phyloP scores from a whole-genome alignment of 2,797 vertebrate genomes.

The Rhincodon typus region DNA sequence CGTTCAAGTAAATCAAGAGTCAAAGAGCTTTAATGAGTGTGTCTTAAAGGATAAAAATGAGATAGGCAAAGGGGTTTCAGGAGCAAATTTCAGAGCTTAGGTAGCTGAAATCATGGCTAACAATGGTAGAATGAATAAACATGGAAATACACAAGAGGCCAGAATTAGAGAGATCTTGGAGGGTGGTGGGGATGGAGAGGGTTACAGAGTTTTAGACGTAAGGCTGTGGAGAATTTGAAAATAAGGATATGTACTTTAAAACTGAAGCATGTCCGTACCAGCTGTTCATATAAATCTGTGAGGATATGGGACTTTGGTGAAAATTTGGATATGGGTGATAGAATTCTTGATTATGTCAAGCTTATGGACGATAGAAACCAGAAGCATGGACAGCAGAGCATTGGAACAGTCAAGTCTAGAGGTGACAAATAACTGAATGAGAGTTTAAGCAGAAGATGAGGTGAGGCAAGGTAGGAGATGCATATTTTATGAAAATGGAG shows the following conservation, averaged over 20 bases:
- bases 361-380: neutral
- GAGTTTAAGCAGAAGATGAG: neutral
- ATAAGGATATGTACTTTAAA: neutral
- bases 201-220: neutral
- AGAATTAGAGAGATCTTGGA: neutral
- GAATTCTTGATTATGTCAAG: neutral
- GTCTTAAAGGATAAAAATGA: neutral
- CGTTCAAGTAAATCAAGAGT: too few species aligned
- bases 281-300: neutral
- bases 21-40: neutral
- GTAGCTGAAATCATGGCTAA: neutral
- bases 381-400: neutral
- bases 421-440: neutral
- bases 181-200: too few species aligned
- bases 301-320: neutral
- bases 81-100: neutral
- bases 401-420: neutral
- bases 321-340: neutral
- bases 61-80: neutral
- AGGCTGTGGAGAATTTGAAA: neutral
- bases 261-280: neutral
- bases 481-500: neutral
- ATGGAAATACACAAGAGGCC: neutral
- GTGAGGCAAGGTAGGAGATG: neutral
- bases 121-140: neutral